These are phyloP conservation scores for Bradypodion ventrale DNA, from an alignment of 2,797 vertebrate genomes.

Conservation along the genomic window DNA sequence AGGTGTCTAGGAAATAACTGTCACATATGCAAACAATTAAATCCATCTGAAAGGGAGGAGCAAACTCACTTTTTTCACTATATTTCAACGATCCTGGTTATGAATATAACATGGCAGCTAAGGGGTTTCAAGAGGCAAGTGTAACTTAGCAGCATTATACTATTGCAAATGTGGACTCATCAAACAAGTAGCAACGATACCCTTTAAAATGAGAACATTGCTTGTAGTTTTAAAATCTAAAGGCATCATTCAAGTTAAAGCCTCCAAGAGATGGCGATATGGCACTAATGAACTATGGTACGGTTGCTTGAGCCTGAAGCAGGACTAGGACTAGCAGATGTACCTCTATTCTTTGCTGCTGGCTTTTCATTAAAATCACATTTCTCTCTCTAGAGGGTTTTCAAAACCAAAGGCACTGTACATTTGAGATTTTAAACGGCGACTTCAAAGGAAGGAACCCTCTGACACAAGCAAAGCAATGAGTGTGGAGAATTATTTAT, in stretches of 20 bases:
- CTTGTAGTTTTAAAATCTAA: not conserved
- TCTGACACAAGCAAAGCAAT: not conserved
- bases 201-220: not conserved
- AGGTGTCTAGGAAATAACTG: no score
- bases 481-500: conserved; percentile 7
- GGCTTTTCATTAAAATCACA: not conserved
- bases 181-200: no score
- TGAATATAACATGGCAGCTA: not conserved
- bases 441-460: not conserved
- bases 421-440: conserved; percentile 1
- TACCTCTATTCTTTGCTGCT: not conserved
- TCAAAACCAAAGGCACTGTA: not conserved
- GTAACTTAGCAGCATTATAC: not conserved
- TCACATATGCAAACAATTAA: no score
- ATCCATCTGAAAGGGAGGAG: not conserved
- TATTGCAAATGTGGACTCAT: not conserved
- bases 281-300: not conserved
- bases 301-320: not conserved
- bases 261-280: conserved; percentile 21
- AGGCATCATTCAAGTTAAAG: not conserved
- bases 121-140: not conserved
- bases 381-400: not conserved
- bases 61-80: not conserved
- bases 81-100: not conserved
- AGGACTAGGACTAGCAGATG: not conserved